Conservation (phyloP, 2,888 invertebrate species). For the Acanthosepion pharaonis region DNA sequence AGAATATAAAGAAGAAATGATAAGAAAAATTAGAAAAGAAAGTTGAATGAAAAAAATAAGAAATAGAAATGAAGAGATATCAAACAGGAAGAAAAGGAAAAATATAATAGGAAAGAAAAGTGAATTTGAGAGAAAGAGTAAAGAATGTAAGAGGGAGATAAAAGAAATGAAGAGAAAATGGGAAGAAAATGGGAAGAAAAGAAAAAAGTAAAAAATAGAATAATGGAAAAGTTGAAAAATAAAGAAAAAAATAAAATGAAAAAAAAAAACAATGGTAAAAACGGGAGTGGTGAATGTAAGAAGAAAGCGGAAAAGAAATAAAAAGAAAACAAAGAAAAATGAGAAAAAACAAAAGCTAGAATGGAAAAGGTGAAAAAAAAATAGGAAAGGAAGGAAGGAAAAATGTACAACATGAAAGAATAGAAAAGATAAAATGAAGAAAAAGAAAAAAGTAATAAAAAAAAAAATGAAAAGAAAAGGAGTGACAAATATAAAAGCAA, state of each 20-base stretch:
- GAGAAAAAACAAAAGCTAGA: not conserved
- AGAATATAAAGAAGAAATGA: not conserved
- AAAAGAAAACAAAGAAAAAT: not conserved
- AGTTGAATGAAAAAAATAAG: not conserved
- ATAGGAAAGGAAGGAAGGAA: not conserved
- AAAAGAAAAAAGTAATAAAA: rapidly evolving
- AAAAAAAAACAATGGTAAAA: not conserved
- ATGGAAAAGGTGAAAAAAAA: too few species aligned
- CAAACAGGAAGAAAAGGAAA: not conserved
- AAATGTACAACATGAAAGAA: not conserved
- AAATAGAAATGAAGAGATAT: not conserved
- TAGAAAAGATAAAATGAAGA: not conserved
- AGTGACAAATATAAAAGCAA: not conserved
- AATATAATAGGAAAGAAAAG: not conserved
- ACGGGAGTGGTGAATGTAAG: too few species aligned
- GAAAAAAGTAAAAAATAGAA: not conserved
- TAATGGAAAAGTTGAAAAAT: not conserved
- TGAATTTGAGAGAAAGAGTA: not conserved
- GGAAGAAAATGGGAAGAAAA: not conserved
- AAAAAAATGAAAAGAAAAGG: not conserved
- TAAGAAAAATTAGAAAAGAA: not conserved
- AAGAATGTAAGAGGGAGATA: not conserved
- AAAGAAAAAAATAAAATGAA: not conserved
- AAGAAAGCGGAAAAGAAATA: not conserved
- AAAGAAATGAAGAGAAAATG: not conserved